Percentiles rank a stretch among this genome's conserved stretches.
phyloP scores from a whole-genome alignment of 2,888 invertebrate genomes.

The Watsonalla binaria region DNA sequence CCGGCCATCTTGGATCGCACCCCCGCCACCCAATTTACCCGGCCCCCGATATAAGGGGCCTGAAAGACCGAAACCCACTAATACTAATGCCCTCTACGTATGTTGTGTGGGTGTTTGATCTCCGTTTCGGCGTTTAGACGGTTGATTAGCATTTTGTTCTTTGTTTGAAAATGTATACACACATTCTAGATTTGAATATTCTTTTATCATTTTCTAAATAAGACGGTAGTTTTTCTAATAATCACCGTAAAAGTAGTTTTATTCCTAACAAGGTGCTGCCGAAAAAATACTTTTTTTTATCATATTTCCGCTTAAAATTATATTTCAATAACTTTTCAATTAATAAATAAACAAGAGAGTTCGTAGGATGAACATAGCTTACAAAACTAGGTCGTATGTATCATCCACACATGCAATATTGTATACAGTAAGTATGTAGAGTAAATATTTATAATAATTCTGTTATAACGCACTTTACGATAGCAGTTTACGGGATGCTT shows the following conservation, averaged over 20 bases:
- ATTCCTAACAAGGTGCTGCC: too few relatives aligned
- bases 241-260: too few relatives aligned
- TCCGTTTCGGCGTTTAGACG: slow-evolving; percentile 34
- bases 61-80: slow-evolving; percentile 76
- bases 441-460: slow-evolving; percentile 70
- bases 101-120: slow-evolving; percentile 29
- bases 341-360: too few relatives aligned
- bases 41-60: slow-evolving; percentile 74
- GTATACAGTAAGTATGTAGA: slow-evolving; percentile 9
- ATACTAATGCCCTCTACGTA: slow-evolving; percentile 74
- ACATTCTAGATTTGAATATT: neutral
- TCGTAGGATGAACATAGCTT: too few relatives aligned
- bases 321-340: too few relatives aligned
- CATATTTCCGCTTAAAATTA: too few relatives aligned
- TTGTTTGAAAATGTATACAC: slow-evolving; percentile 1
- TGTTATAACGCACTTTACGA: slow-evolving; percentile 64
- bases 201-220: neutral
- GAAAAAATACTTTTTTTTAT: too few relatives aligned
- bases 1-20: slow-evolving; percentile 72
- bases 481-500: slow-evolving; percentile 52
- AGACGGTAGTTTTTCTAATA: too few relatives aligned
- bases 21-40: slow-evolving; percentile 61
- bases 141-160: slow-evolving; percentile 33
- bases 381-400: neutral
- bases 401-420: neutral